Base-by-base conservation (phyloP, 2,888 invertebrate species). In the Calameuta filiformis region DNA sequence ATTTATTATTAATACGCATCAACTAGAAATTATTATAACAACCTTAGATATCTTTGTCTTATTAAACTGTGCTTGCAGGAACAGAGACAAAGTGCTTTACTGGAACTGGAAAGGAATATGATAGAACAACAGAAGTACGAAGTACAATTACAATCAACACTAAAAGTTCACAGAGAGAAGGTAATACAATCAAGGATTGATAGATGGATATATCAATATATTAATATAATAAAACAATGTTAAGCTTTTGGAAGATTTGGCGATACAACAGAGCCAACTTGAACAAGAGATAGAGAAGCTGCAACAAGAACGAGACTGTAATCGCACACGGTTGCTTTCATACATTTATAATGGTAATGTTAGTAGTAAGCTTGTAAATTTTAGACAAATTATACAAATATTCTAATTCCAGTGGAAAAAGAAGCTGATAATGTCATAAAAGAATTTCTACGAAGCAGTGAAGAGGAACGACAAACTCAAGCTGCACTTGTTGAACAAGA, bases 201-300 rank as follows among this genome's bases (percentile, higher is more conserved):
- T 9, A 23, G 6, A 56, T 9, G 0, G 23, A 23, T 34, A 75
- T 34, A 33, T 73, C 69, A n/a, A 79, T 69, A n/a, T 15, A 68
- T 73, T 68, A 12, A 11, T 68, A 30, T 68, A 30, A 11, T 69
- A 75, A n/a, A 15, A 69, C n/a, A 75, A 74, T 75, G 88, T 90
- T 81, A 83, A 93, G 93, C 90, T 94, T 40, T 85, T 94, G 82
- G 92, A 92, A 82, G 92, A 93, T 87, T 92, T 95, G 83, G 91
- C 94, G 77, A 89, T 93, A 87, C 94, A 95, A 87, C 96, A 96
- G 91, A 93, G 92, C 79, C 93, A 94, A 86, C 91, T 96, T 71
- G 96, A 96, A 87, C 92, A 91, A 81, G 94, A 96, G 91, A 93
- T 96, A 82, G 93, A 93, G 79, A 95, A 94, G 92, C 93, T 96